Percentiles rank a stretch among this genome's conserved stretches.
These are phyloP conservation scores for Aurelia sp. DNA, from an alignment of 30 jellyfish, hydroid and myxozoan genomes.

Conservation along the genomic window DNA sequence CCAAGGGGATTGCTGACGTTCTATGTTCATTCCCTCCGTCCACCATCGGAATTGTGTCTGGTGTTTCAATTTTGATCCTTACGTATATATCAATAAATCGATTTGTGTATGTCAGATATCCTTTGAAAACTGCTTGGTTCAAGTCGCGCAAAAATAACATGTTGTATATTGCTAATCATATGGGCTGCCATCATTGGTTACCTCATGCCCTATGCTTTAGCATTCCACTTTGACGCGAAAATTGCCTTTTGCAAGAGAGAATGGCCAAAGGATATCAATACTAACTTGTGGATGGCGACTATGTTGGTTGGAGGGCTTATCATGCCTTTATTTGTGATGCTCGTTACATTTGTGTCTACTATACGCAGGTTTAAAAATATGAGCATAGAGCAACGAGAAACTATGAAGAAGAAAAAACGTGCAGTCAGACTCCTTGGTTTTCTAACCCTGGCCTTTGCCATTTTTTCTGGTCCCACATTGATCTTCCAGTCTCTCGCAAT, in stretches of 20 bases:
- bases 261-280: slow-evolving; percentile 50
- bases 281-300: background rate
- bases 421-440: slow-evolving; percentile 46
- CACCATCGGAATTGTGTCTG: slow-evolving; percentile 60
- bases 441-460: slow-evolving; percentile 30
- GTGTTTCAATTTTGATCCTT: slow-evolving; percentile 35
- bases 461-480: slow-evolving; percentile 39
- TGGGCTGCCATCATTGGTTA: slow-evolving; percentile 21
- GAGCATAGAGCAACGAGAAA: slow-evolving; percentile 6
- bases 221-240: slow-evolving; percentile 23
- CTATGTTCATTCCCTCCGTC: slow-evolving; percentile 81
- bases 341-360: slow-evolving; percentile 25
- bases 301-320: slow-evolving; percentile 7
- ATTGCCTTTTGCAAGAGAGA: slow-evolving; percentile 37
- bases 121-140: slow-evolving; percentile 47
- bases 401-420: slow-evolving; percentile 26
- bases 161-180: background rate
- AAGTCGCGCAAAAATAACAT: slow-evolving; percentile 27
- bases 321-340: slow-evolving; percentile 32
- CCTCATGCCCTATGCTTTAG: slow-evolving; percentile 28
- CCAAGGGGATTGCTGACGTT: background rate
- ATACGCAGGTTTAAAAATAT: background rate
- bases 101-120: slow-evolving; percentile 32
- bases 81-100: slow-evolving; percentile 52
- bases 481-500: slow-evolving; percentile 18